These are phyloP conservation scores for Camptogramma bilineatum DNA, from an alignment of 2,888 invertebrate species.

Conservation along the genomic window DNA sequence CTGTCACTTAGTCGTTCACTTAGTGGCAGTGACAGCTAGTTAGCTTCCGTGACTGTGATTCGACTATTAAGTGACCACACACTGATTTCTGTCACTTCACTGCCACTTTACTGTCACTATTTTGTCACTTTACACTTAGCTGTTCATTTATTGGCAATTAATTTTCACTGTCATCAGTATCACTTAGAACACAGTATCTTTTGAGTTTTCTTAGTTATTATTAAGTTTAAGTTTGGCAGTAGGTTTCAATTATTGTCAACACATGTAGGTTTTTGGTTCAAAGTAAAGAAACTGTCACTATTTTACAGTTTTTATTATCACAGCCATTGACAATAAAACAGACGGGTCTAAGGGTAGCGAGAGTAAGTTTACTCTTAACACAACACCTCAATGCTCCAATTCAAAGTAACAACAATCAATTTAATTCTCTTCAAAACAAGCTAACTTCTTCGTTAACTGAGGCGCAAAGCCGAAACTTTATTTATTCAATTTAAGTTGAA, in stretches of 20 bases:
- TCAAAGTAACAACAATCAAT: slow-evolving; percentile 10
- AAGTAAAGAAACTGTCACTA: background rate
- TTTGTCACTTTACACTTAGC: background rate
- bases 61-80: no score
- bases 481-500: slow-evolving; percentile 32
- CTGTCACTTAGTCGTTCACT: background rate
- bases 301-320: no score
- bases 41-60: no score
- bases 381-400: background rate
- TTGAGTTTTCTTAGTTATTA: background rate
- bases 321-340: no score
- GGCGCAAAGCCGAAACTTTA: slow-evolving; percentile 28
- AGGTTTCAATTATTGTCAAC: background rate
- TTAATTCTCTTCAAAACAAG: slow-evolving; percentile 7
- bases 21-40: background rate
- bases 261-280: background rate
- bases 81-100: background rate
- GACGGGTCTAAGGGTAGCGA: no score
- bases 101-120: background rate
- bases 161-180: no score
- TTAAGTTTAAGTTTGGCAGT: background rate
- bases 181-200: background rate
- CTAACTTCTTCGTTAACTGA: slow-evolving; percentile 4
- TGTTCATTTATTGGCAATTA: no score
- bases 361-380: no score